These are phyloP conservation scores for Lepilemur septentrionalis DNA, from an alignment of 2,797 vertebrate genomes.

Conservation along the genomic window DNA sequence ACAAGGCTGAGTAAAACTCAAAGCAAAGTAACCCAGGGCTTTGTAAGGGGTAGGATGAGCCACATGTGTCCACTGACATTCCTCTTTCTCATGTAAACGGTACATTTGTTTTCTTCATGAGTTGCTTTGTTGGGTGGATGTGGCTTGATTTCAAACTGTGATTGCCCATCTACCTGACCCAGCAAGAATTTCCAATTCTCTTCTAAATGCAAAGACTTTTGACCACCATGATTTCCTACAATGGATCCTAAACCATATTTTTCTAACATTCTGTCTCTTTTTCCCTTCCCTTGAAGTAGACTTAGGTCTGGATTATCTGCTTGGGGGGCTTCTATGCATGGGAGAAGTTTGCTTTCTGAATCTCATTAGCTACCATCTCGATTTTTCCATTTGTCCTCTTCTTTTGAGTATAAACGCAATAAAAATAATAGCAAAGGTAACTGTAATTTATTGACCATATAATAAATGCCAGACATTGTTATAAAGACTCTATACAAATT, in stretches of 20 bases:
- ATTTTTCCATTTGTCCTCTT: neutral
- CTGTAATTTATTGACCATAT: neutral
- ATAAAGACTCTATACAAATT: neutral
- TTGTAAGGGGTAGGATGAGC: neutral
- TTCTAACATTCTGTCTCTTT: neutral
- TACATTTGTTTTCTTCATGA: neutral
- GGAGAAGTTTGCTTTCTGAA: neutral
- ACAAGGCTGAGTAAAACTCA: neutral
- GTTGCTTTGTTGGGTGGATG: neutral
- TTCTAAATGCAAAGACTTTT: neutral
- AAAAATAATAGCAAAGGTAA: constrained; percentile 1
- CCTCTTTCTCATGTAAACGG: neutral
- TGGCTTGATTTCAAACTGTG: neutral
- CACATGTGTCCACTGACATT: neutral
- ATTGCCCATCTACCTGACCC: neutral
- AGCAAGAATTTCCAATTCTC: constrained; percentile 7
- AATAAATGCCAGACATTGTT: neutral
- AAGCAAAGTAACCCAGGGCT: neutral
- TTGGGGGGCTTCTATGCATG: neutral
- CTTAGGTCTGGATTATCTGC: neutral
- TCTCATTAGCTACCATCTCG: neutral
- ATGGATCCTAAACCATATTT: neutral
- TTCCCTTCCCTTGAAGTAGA: neutral
- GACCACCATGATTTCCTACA: neutral
- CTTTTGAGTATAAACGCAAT: neutral